A percentile compares a stretch with the other conserved stretches of the same genome.
These are phyloP conservation scores for Patella vulgata DNA, from an alignment of 1,140 invertebrate genomes.

Conservation along the genomic window DNA sequence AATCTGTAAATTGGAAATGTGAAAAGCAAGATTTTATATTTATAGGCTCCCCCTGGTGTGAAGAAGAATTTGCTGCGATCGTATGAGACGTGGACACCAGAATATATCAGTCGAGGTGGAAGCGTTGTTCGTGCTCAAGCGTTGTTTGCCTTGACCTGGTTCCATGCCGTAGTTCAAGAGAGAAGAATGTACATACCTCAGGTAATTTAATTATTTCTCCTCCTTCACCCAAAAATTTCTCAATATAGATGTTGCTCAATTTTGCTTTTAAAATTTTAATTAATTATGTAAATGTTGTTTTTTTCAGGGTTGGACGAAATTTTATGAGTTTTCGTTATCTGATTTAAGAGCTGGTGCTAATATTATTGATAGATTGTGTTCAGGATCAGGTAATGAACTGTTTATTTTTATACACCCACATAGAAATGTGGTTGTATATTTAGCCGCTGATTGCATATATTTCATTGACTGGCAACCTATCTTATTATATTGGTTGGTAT, in stretches of 20 bases:
- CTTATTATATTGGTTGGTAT: no score
- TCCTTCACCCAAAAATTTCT: not conserved
- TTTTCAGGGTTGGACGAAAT: conserved; percentile 81
- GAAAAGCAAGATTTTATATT: no score
- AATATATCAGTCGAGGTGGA: conserved; percentile 67
- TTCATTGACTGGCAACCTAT: not conserved
- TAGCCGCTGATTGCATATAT: not conserved
- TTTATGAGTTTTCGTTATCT: conserved; percentile 89
- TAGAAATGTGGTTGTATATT: not conserved
- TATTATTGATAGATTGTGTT: conserved; percentile 74
- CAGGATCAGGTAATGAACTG: conserved; percentile 35
- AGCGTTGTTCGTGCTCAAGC: conserved; percentile 69
- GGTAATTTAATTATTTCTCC: conserved; percentile 41
- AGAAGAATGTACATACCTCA: conserved; percentile 86
- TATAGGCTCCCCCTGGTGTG: conserved; percentile 75
- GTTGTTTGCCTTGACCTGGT: conserved; percentile 80
- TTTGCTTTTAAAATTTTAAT: conserved; percentile 10
- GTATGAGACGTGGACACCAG: conserved; percentile 71
- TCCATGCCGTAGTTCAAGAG: conserved; percentile 90
- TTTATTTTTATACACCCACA: no score
- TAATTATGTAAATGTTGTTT: conserved; percentile 8
- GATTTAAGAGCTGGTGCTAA: conserved; percentile 84
- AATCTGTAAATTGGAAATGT: no score
- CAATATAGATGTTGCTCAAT: not conserved
- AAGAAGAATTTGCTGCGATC: conserved; percentile 75